Percentiles rank a stretch among this genome's conserved stretches.
Conservation (phyloP, 2,113 vertebrate species). For the Lophius piscatorius region DNA sequence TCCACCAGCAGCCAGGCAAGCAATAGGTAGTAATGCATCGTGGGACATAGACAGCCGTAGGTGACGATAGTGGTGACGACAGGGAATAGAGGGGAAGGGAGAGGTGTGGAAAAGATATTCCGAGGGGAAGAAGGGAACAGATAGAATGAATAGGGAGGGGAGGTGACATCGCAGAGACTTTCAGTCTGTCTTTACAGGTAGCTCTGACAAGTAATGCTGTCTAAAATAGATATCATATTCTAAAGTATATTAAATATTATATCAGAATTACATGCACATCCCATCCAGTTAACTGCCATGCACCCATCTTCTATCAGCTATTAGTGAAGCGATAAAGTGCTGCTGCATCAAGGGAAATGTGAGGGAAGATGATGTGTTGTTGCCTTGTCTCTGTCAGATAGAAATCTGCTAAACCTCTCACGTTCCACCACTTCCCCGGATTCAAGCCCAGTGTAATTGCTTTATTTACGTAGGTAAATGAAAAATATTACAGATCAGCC, state of each 20-base stretch:
- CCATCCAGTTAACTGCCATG: conserved; percentile 60
- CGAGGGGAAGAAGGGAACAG: conserved; percentile 32
- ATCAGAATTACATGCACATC: conserved; percentile 9
- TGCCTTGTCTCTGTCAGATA: conserved; percentile 71
- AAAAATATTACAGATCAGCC: conserved; percentile 59
- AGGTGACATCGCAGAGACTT: conserved; percentile 20
- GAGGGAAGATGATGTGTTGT: conserved; percentile 67
- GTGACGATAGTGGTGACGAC: conserved; percentile 68
- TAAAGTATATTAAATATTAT: background rate
- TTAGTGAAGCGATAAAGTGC: conserved; percentile 71
- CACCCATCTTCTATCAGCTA: conserved; percentile 49
- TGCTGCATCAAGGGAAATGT: conserved; percentile 64
- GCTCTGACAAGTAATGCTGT: background rate
- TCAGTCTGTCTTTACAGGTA: conserved; percentile 21
- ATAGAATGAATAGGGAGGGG: conserved; percentile 29
- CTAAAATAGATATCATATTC: too few relatives aligned
- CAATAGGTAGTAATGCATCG: conserved; percentile 61
- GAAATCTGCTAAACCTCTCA: conserved; percentile 66
- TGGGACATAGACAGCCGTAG: conserved; percentile 61
- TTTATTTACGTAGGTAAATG: conserved; percentile 56
- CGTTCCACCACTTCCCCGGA: conserved; percentile 56
- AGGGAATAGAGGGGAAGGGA: conserved; percentile 40
- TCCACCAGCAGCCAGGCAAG: conserved; percentile 62
- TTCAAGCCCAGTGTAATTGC: conserved; percentile 60
- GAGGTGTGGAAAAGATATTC: conserved; percentile 44